These are phyloP conservation scores for Microctonus aethiopoides DNA, from an alignment of 2,888 invertebrate species.

Conservation along the genomic window DNA sequence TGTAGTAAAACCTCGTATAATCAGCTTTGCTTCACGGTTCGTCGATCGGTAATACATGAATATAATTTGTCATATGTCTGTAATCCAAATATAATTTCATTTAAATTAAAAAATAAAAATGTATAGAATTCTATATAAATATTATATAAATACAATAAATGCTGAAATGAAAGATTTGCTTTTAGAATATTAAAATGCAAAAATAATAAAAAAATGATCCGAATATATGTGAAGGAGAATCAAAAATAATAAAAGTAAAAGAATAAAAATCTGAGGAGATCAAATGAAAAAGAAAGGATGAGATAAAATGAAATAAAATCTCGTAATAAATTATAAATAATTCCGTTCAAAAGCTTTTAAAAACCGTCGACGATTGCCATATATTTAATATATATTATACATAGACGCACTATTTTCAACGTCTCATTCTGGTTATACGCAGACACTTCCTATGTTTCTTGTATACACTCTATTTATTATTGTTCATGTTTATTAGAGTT, in stretches of 20 bases:
- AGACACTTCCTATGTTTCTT: slow-evolving; percentile 62
- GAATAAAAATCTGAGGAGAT: slow-evolving; percentile 10
- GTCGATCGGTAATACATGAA: slow-evolving; percentile 31
- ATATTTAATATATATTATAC: too few relatives aligned
- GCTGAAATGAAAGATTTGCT: background rate
- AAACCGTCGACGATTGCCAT: slow-evolving; percentile 53
- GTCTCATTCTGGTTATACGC: slow-evolving; percentile 64
- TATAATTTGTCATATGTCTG: background rate
- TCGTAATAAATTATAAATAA: slow-evolving; percentile 16
- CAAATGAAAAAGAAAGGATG: slow-evolving; percentile 8
- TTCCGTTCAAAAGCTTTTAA: slow-evolving; percentile 27
- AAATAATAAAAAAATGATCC: background rate
- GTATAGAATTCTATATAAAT: background rate
- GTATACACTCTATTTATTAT: slow-evolving; percentile 66
- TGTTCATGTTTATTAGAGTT: slow-evolving; percentile 67
- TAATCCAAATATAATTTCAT: background rate
- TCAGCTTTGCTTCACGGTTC: slow-evolving; percentile 44
- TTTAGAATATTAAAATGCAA: background rate
- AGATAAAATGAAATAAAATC: background rate
- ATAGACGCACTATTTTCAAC: slow-evolving; percentile 30
- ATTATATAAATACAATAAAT: background rate
- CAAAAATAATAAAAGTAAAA: slow-evolving; percentile 33
- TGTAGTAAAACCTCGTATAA: slow-evolving; percentile 32
- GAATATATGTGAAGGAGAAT: slow-evolving; percentile 17
- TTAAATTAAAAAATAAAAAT: background rate